phyloP scores from a whole-genome alignment of 2,113 vertebrate species.

The Forbesichthys papilliferus region DNA sequence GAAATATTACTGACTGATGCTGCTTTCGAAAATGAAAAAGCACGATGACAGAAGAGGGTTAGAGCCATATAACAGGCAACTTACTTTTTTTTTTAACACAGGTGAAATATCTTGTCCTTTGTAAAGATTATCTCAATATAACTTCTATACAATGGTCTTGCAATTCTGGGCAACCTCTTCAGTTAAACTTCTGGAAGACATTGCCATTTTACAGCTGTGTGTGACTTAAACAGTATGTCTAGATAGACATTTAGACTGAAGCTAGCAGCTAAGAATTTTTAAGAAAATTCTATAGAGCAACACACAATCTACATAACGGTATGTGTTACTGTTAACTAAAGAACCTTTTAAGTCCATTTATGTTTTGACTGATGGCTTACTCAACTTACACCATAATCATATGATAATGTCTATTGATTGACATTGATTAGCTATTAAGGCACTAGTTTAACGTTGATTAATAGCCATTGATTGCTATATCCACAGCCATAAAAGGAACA shows the following conservation, averaged over 20 bases:
- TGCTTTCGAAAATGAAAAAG: slow-evolving; percentile 39
- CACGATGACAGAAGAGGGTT: slow-evolving; percentile 70
- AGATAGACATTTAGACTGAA: slow-evolving; percentile 10
- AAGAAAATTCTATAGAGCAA: slow-evolving; percentile 17
- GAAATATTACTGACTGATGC: slow-evolving; percentile 69
- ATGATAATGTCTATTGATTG: slow-evolving; percentile 70
- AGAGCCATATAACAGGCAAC: slow-evolving; percentile 74
- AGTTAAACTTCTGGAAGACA: slow-evolving; percentile 62
- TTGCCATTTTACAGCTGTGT: slow-evolving; percentile 40
- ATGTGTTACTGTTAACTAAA: background rate
- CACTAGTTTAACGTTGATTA: slow-evolving; percentile 72
- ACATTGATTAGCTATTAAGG: slow-evolving; percentile 71
- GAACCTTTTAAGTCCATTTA: slow-evolving; percentile 23
- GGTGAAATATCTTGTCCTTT: slow-evolving; percentile 77
- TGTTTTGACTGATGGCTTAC: slow-evolving; percentile 59
- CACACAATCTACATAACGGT: background rate
- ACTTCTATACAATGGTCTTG: slow-evolving; percentile 58
- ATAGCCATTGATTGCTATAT: slow-evolving; percentile 52
- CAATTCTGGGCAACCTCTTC: slow-evolving; percentile 54
- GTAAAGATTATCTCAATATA: slow-evolving; percentile 81
- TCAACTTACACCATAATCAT: slow-evolving; percentile 63
- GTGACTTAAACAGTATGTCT: slow-evolving; percentile 24
- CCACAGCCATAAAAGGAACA: slow-evolving; percentile 71
- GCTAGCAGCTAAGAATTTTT: slow-evolving; percentile 7
- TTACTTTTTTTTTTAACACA: slow-evolving; percentile 65